Conservation (phyloP, 1,140 invertebrate genomes). For the Dendroctonus ponderosae region DNA sequence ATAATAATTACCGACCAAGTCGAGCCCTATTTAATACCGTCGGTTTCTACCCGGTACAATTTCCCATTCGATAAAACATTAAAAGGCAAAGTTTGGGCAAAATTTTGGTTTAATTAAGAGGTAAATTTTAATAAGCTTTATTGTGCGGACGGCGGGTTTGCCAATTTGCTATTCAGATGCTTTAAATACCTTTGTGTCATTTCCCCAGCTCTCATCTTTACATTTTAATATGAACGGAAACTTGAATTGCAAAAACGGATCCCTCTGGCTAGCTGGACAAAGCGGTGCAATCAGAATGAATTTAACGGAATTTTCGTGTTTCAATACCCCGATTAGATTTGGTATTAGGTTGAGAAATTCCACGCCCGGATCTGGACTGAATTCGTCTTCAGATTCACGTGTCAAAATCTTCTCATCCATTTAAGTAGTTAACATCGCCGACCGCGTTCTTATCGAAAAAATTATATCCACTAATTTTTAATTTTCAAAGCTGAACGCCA, state of each 20-base stretch:
- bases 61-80: slow-evolving; percentile 6
- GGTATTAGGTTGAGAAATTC: no score
- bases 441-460: neutral
- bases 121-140: slow-evolving; percentile 28
- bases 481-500: neutral
- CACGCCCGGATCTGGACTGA: neutral
- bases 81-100: slow-evolving; percentile 5
- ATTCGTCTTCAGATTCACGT: slow-evolving; percentile 7
- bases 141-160: slow-evolving; percentile 1
- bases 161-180: slow-evolving; percentile 16
- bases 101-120: slow-evolving; percentile 27
- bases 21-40: no score
- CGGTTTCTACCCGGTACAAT: no score
- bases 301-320: no score
- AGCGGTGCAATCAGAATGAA: no score
- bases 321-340: no score
- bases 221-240: neutral
- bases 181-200: slow-evolving; percentile 22
- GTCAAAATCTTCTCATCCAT: slow-evolving; percentile 8
- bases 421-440: slow-evolving; percentile 8
- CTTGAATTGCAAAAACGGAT: no score
- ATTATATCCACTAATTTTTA: slow-evolving; percentile 3
- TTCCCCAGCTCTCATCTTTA: slow-evolving; percentile 5
- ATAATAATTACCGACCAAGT: no score
- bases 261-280: no score